Evolutionary conservation across 64 coral and sea anemone genomes (phyloP).

Genomic region (Orbicella faveolata): DNA sequence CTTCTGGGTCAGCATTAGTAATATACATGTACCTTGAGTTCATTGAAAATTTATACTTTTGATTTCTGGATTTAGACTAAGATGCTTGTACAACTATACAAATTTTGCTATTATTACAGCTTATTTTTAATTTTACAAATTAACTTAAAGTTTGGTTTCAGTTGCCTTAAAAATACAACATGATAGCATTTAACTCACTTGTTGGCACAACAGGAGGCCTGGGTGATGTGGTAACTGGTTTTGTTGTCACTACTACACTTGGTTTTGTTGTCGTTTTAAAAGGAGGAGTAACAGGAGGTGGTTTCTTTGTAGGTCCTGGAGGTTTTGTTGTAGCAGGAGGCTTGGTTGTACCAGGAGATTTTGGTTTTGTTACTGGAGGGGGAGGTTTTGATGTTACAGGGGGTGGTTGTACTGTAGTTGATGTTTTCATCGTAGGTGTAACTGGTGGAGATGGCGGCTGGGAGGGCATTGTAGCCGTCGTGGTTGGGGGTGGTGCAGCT

Average conservation of each 20-base stretch:
- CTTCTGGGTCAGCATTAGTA: no score
- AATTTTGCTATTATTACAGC: no score
- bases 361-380: conserved; percentile 53
- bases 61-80: no score
- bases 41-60: no score
- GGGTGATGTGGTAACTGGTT: not conserved
- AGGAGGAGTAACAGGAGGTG: not conserved
- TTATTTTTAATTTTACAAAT: no score
- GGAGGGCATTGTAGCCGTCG: conserved; percentile 2
- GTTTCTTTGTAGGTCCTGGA: not conserved
- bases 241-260: not conserved
- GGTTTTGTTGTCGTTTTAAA: not conserved
- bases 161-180: not conserved
- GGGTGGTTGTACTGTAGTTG: no score
- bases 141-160: not conserved
- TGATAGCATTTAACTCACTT: conserved; percentile 11
- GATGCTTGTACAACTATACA: no score
- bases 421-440: not conserved
- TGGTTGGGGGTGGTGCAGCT: conserved; percentile 5
- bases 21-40: no score
- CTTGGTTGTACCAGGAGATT: conserved; percentile 11
- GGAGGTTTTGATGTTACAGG: conserved; percentile 16
- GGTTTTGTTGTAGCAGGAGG: conserved; percentile 20
- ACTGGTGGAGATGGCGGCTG: not conserved
- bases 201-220: conserved; percentile 24